These are phyloP conservation scores for Actinernus sp. DNA, from an alignment of 92 coral and sea anemone genomes.

Conservation along the genomic window DNA sequence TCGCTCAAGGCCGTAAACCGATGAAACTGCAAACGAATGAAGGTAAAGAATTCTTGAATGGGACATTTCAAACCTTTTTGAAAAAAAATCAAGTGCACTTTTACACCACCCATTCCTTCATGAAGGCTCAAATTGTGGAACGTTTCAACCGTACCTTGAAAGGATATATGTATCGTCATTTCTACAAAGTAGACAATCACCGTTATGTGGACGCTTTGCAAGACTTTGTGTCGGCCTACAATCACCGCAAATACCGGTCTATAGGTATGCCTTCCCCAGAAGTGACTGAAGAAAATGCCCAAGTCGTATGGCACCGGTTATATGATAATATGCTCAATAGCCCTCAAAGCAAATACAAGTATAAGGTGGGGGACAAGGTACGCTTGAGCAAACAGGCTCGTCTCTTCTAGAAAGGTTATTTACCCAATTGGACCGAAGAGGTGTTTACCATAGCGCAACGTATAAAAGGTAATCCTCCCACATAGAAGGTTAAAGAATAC, in stretches of 20 bases:
- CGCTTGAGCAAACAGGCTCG: too few species aligned
- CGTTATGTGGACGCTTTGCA: too few species aligned
- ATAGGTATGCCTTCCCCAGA: background rate
- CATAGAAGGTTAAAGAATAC: too few species aligned
- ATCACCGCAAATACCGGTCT: constrained; percentile 5
- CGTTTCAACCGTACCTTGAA: constrained; percentile 39
- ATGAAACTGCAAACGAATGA: constrained; percentile 8
- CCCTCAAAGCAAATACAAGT: too few species aligned
- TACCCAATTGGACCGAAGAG: too few species aligned
- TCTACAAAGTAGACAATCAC: constrained; percentile 1
- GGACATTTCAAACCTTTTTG: constrained; percentile 12
- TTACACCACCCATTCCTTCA: constrained; percentile 11
- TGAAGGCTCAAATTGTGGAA: constrained; percentile 29
- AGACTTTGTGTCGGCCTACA: too few species aligned
- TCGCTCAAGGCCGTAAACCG: constrained; percentile 12
- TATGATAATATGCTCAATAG: constrained; percentile 4
- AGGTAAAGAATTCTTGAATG: constrained; percentile 16
- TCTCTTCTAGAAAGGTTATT: too few species aligned
- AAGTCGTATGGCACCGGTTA: constrained; percentile 16
- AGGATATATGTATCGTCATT: constrained; percentile 12
- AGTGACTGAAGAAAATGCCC: constrained; percentile 8
- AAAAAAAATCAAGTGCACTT: constrained; percentile 12
- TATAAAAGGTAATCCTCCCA: too few species aligned
- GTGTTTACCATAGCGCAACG: too few species aligned
- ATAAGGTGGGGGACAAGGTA: too few species aligned